Percentiles rank a stretch among this genome's conserved stretches.
Evolutionary conservation across 2,888 invertebrate species (phyloP).

Genomic region (Autographa pulchrina): DNA sequence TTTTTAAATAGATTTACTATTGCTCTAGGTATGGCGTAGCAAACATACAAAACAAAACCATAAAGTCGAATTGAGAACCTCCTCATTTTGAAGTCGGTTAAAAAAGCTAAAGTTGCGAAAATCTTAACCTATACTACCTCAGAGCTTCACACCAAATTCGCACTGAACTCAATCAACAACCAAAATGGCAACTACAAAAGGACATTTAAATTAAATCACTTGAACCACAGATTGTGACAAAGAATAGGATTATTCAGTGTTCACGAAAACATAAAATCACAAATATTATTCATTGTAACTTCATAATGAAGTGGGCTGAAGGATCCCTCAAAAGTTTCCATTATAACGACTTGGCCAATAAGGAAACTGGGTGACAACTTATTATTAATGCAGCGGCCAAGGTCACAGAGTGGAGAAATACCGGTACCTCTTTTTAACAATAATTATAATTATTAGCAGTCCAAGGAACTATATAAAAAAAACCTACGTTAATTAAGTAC

Average conservation of each 20-base stretch:
- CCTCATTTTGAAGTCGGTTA: no score
- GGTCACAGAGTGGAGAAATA: constrained; percentile 29
- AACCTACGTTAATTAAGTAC: no score
- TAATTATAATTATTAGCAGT: no score
- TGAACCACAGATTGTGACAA: constrained; percentile 43
- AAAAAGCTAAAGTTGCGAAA: no score
- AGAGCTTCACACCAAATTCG: not conserved
- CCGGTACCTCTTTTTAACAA: no score
- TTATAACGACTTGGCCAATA: constrained; percentile 60
- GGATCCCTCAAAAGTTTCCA: constrained; percentile 61
- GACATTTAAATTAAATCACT: constrained; percentile 55
- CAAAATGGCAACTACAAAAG: constrained; percentile 26
- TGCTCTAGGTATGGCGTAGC: no score
- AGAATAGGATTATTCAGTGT: constrained; percentile 53
- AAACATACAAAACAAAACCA: no score
- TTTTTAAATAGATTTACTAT: no score
- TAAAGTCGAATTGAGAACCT: no score
- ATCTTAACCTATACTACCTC: no score
- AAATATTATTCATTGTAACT: constrained; percentile 61
- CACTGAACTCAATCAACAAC: constrained; percentile 15
- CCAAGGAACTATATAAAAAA: no score
- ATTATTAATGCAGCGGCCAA: constrained; percentile 58
- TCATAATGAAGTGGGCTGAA: constrained; percentile 51
- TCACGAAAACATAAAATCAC: constrained; percentile 59
- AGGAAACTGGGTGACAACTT: constrained; percentile 61